Conservation (phyloP, 2,113 vertebrate species). For the Galeopterus variegatus region DNA sequence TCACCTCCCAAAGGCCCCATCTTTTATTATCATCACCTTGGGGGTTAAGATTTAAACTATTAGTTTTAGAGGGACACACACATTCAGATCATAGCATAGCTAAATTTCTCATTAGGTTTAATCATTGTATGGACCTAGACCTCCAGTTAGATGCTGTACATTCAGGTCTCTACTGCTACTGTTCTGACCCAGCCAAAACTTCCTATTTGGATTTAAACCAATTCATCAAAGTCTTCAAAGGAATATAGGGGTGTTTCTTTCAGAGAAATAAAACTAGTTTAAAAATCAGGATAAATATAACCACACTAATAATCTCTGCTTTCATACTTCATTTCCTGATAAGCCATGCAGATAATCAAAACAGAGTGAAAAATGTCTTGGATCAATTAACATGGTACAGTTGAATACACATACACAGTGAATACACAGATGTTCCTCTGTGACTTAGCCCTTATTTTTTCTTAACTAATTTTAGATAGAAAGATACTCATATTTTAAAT, state of each 20-base stretch:
- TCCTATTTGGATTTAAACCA: not conserved
- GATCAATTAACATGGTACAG: constrained; percentile 56
- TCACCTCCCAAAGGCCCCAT: not conserved
- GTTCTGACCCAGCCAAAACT: not conserved
- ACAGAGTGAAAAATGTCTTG: constrained; percentile 54
- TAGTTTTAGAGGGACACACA: not conserved
- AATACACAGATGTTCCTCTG: constrained; percentile 53
- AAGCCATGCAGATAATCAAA: constrained; percentile 77
- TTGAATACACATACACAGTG: constrained; percentile 14
- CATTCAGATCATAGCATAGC: not conserved
- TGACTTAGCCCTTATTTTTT: not conserved
- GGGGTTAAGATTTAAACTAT: not conserved
- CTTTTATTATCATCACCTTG: not conserved
- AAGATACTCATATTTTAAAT: not conserved
- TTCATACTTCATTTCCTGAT: constrained; percentile 72
- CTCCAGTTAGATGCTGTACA: not conserved
- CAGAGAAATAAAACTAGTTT: constrained; percentile 44
- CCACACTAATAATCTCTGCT: constrained; percentile 35
- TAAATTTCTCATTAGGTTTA: not conserved
- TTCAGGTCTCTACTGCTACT: not conserved
- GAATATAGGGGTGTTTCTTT: constrained; percentile 5
- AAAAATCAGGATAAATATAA: constrained; percentile 71
- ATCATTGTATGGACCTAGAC: not conserved
- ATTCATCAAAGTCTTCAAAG: not conserved
- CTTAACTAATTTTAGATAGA: not conserved